A percentile compares a stretch with the other conserved stretches of the same genome.
Evolutionary conservation across 2,888 invertebrate genomes (phyloP).

Genomic region (Eueremaeus valkanovi): DNA sequence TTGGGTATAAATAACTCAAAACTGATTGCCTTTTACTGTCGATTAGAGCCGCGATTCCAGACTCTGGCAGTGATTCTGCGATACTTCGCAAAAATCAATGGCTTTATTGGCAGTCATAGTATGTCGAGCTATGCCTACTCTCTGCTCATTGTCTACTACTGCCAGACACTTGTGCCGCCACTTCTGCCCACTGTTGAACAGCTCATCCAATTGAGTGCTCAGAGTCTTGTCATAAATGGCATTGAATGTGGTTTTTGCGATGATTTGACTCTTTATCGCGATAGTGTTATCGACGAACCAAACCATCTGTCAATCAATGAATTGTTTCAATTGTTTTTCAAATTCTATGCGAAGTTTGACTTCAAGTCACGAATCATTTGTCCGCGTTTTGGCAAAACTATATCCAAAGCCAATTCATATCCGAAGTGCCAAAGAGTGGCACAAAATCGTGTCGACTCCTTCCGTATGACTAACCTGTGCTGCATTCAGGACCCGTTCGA

Average conservation of each 20-base stretch:
- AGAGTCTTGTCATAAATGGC: background rate
- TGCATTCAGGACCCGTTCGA: conserved; percentile 24
- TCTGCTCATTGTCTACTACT: conserved; percentile 40
- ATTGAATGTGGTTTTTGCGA: background rate
- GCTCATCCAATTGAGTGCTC: background rate
- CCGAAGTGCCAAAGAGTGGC: background rate
- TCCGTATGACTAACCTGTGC: background rate
- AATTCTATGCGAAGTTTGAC: background rate
- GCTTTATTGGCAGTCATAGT: conserved; percentile 43
- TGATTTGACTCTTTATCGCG: background rate
- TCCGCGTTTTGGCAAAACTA: background rate
- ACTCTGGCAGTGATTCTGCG: conserved; percentile 39
- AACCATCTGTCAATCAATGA: background rate
- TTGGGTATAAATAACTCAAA: conserved; percentile 42
- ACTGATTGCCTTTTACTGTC: conserved; percentile 36
- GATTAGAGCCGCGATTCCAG: conserved; percentile 39
- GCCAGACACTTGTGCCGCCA: conserved; percentile 40
- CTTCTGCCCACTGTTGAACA: conserved; percentile 42
- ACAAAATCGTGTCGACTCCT: background rate
- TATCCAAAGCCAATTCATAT: background rate
- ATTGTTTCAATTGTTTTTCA: background rate
- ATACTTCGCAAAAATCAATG: conserved; percentile 44
- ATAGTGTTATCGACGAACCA: background rate
- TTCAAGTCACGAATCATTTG: background rate
- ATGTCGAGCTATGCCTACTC: conserved; percentile 44